A percentile compares a stretch with the other conserved stretches of the same genome.
These are phyloP conservation scores for Alviniconcha strummeri DNA, from an alignment of 2,888 invertebrate genomes.

Conservation along the genomic window DNA sequence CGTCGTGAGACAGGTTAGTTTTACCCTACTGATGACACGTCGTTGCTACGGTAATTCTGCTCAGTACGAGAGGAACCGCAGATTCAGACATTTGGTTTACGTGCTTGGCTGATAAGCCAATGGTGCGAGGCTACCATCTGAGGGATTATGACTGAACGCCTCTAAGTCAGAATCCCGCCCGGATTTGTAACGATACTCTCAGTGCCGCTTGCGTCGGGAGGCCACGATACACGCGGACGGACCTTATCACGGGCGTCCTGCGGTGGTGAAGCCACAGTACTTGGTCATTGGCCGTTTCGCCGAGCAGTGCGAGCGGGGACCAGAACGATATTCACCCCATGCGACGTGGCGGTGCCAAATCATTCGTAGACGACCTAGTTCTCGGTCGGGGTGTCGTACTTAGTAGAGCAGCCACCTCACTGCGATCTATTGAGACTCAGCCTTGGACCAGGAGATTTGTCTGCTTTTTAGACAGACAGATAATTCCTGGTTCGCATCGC, in stretches of 20 bases:
- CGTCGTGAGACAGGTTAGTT: no score
- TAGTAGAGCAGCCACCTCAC: conserved; percentile 25
- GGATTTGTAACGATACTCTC: conserved; percentile 76
- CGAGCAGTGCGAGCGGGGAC: not conserved
- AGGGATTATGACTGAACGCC: conserved; percentile 63
- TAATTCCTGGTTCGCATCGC: no score
- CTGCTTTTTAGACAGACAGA: no score
- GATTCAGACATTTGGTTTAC: conserved; percentile 78
- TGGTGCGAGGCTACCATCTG: conserved; percentile 80
- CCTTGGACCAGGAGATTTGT: conserved; percentile 20
- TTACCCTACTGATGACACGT: conserved; percentile 22
- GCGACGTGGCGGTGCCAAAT: conserved; percentile 77
- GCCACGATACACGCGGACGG: conserved; percentile 70
- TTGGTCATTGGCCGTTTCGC: no score
- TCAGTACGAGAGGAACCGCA: conserved; percentile 69
- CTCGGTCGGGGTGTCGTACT: conserved; percentile 79
- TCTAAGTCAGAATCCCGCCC: conserved; percentile 80
- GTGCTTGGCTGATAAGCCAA: conserved; percentile 79
- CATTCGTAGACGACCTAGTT: conserved; percentile 79
- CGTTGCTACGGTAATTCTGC: conserved; percentile 20
- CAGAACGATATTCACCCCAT: conserved; percentile 58
- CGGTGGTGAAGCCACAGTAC: conserved; percentile 38
- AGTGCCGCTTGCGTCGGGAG: conserved; percentile 59
- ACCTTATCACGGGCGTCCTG: conserved; percentile 18
- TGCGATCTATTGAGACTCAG: conserved; percentile 22